These are phyloP conservation scores for Phortica variegata DNA, from an alignment of 1,140 invertebrate genomes.

Conservation along the genomic window DNA sequence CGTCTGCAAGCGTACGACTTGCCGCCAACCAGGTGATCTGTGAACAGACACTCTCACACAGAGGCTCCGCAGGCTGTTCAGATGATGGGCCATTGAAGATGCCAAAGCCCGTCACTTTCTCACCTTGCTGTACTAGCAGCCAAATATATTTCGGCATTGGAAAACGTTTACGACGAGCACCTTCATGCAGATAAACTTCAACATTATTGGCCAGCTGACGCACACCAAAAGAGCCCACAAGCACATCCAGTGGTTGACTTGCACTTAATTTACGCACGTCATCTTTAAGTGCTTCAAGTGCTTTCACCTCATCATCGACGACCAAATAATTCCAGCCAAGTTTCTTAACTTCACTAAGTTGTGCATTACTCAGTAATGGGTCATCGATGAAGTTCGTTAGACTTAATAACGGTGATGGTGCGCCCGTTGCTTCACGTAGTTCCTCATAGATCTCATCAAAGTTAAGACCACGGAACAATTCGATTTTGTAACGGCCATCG, in stretches of 20 bases:
- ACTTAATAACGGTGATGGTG: neutral
- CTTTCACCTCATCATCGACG: conserved; percentile 1
- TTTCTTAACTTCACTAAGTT: conserved; percentile 12
- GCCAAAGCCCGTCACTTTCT: conserved; percentile 8
- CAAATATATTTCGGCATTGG: conserved; percentile 13
- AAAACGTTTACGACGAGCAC: conserved; percentile 1
- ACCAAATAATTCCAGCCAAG: conserved; percentile 16
- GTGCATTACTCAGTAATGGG: conserved; percentile 2
- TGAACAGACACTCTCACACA: conserved; percentile 6
- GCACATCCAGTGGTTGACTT: conserved; percentile 4
- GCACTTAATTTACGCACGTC: neutral
- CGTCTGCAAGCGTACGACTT: neutral
- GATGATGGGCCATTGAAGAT: conserved; percentile 8
- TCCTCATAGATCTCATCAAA: conserved; percentile 14
- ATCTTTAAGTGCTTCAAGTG: conserved; percentile 3
- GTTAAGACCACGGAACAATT: conserved; percentile 7
- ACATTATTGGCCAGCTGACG: conserved; percentile 1
- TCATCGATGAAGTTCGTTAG: conserved; percentile 10
- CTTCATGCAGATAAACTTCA: conserved; percentile 8
- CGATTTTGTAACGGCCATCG: conserved; percentile 11
- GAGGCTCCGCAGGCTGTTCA: neutral
- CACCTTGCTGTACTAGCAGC: conserved; percentile 7
- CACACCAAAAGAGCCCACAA: conserved; percentile 9
- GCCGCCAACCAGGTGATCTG: conserved; percentile 5
- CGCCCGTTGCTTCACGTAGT: neutral